These are phyloP conservation scores for Chaetodon auriga DNA, from an alignment of 2,113 vertebrate genomes.

Conservation along the genomic window DNA sequence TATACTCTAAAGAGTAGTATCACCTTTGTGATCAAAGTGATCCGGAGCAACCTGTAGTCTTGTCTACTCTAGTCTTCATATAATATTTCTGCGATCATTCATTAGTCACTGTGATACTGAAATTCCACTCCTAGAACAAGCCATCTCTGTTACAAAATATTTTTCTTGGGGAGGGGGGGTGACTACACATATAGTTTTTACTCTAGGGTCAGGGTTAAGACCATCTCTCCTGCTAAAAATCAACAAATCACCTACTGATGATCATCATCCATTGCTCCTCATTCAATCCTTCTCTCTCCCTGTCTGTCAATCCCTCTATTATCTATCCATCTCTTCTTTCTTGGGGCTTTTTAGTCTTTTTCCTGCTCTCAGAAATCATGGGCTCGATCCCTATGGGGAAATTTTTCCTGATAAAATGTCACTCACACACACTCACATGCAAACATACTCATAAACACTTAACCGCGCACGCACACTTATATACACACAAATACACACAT, in stretches of 20 bases:
- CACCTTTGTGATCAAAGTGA: too few species aligned
- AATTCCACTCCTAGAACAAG: too few species aligned
- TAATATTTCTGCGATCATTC: too few species aligned
- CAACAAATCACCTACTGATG: too few species aligned
- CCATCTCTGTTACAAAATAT: too few species aligned
- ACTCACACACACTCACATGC: slow-evolving; percentile 71
- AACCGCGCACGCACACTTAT: slow-evolving; percentile 25
- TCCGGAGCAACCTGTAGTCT: too few species aligned
- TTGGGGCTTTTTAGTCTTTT: slow-evolving; percentile 80
- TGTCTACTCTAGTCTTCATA: too few species aligned
- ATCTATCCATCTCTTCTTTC: slow-evolving; percentile 73
- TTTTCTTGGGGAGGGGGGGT: too few species aligned
- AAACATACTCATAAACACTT: slow-evolving; percentile 63
- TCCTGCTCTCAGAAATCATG: slow-evolving; percentile 78
- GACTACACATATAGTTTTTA: too few species aligned
- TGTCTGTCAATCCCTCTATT: slow-evolving; percentile 71
- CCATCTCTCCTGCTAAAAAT: slow-evolving; percentile 27
- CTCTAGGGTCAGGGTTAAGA: background rate
- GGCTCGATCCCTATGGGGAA: slow-evolving; percentile 78
- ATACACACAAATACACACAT: slow-evolving; percentile 64
- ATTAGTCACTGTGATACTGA: too few species aligned
- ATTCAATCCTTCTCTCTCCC: slow-evolving; percentile 49
- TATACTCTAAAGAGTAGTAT: too few species aligned
- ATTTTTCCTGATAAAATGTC: slow-evolving; percentile 88
- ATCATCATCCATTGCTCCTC: slow-evolving; percentile 37